Conservation (phyloP, 2,888 invertebrate genomes). For the Drosophila tanythrix region DNA sequence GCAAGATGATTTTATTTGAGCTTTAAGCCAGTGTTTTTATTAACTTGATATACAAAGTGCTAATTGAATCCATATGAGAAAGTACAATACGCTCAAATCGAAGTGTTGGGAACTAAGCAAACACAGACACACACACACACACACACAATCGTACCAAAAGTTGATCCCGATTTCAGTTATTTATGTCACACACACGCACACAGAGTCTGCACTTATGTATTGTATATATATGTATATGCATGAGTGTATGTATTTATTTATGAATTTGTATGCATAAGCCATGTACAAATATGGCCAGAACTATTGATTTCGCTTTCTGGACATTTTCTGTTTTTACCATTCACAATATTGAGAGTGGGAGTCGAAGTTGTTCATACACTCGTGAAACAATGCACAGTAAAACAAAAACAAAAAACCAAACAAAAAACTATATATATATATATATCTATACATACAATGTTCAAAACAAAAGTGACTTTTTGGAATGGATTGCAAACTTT, state of each 20-base stretch:
- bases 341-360: conserved; percentile 27
- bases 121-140: conserved; percentile 11
- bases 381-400: conserved; percentile 25
- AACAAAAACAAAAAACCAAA: conserved; percentile 17
- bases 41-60: conserved; percentile 54
- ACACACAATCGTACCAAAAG: conserved; percentile 11
- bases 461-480: conserved; percentile 18
- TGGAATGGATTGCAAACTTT: conserved; percentile 40
- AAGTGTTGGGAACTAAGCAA: conserved; percentile 17
- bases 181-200: conserved; percentile 30
- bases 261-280: conserved; percentile 21
- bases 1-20: not conserved
- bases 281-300: conserved; percentile 36
- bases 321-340: conserved; percentile 25
- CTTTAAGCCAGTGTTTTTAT: conserved; percentile 27
- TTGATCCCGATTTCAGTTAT: conserved; percentile 49
- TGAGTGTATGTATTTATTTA: not conserved
- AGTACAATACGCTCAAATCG: conserved; percentile 45
- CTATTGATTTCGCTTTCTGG: conserved; percentile 47
- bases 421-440: too few species aligned
- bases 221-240: not conserved
- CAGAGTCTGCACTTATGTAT: not conserved
- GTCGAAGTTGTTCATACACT: conserved; percentile 29
- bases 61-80: conserved; percentile 68
- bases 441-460: not conserved